These are phyloP conservation scores for Paracyclopina nana DNA, from an alignment of 1,140 invertebrate genomes.

Conservation along the genomic window DNA sequence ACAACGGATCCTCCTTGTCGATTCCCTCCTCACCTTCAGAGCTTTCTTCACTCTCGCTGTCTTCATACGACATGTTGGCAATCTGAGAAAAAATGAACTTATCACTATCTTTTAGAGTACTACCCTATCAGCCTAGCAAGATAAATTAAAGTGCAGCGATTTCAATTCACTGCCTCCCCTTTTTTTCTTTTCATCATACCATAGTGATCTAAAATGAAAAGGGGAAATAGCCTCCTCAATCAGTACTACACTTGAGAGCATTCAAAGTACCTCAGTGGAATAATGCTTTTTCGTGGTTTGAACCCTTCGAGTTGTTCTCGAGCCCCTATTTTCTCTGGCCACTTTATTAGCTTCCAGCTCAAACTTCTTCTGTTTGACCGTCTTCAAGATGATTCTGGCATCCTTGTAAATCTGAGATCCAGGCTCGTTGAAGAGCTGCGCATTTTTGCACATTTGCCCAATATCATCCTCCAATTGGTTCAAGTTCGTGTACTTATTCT, in stretches of 20 bases:
- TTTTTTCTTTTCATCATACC: too few species aligned
- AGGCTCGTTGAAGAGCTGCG: slow-evolving; percentile 87
- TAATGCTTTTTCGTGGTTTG: background rate
- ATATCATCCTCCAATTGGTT: slow-evolving; percentile 76
- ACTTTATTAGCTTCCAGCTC: slow-evolving; percentile 41
- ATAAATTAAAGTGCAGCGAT: too few species aligned
- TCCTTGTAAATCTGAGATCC: slow-evolving; percentile 91
- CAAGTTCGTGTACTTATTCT: slow-evolving; percentile 48
- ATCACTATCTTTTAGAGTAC: too few species aligned
- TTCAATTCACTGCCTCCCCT: too few species aligned
- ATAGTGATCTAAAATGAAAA: too few species aligned
- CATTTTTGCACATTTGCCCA: slow-evolving; percentile 76
- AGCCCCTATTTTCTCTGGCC: slow-evolving; percentile 25
- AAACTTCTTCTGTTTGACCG: slow-evolving; percentile 38
- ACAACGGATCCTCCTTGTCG: slow-evolving; percentile 8
- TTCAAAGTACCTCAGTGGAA: slow-evolving; percentile 5
- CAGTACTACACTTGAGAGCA: background rate
- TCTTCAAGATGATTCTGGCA: slow-evolving; percentile 66
- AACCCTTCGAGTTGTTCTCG: slow-evolving; percentile 23
- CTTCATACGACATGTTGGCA: slow-evolving; percentile 8
- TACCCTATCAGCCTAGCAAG: background rate
- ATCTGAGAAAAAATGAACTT: slow-evolving; percentile 7
- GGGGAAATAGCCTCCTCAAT: too few species aligned
- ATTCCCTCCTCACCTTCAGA: slow-evolving; percentile 5
- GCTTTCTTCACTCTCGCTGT: slow-evolving; percentile 12